Evolutionary conservation across 2,888 invertebrate species (phyloP).

Genomic region (Nemotelus pantherinus): DNA sequence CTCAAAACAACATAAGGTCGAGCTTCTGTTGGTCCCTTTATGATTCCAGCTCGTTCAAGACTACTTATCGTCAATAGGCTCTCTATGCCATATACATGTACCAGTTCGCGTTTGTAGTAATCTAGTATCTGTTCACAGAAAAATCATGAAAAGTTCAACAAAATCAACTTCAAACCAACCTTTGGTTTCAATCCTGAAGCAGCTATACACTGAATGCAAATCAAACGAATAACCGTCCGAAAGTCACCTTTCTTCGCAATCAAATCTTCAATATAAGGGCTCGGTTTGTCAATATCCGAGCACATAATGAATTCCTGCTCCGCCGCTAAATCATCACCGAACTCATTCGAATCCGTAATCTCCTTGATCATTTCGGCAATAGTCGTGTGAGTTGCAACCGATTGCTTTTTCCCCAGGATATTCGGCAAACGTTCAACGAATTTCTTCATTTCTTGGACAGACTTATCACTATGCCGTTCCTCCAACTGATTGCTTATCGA

Average conservation of each 20-base stretch:
- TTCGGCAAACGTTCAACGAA: conserved; percentile 91
- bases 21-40: conserved; percentile 77
- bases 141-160: conserved; percentile 21
- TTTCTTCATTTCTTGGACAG: conserved; percentile 94
- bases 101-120: conserved; percentile 77
- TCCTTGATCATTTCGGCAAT: conserved; percentile 95
- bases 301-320: conserved; percentile 95
- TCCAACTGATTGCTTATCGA: conserved; percentile 86
- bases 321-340: conserved; percentile 80
- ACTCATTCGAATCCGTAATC: conserved; percentile 76
- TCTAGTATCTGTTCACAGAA: conserved; percentile 63
- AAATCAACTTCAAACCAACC: conserved; percentile 62
- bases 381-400: conserved; percentile 87
- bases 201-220: conserved; percentile 92
- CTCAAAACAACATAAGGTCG: conserved; percentile 80
- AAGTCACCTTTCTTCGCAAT: conserved; percentile 87
- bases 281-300: conserved; percentile 88
- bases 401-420: conserved; percentile 86
- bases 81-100: conserved; percentile 88
- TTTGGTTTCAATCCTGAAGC: conserved; percentile 93
- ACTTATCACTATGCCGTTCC: conserved; percentile 84
- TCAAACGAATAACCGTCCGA: conserved; percentile 84
- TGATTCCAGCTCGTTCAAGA: conserved; percentile 85
- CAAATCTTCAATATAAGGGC: conserved; percentile 90
- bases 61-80: conserved; percentile 84